Base-by-base conservation (phyloP, 2,113 vertebrate genomes). In the Hippocampus guttulatus region DNA sequence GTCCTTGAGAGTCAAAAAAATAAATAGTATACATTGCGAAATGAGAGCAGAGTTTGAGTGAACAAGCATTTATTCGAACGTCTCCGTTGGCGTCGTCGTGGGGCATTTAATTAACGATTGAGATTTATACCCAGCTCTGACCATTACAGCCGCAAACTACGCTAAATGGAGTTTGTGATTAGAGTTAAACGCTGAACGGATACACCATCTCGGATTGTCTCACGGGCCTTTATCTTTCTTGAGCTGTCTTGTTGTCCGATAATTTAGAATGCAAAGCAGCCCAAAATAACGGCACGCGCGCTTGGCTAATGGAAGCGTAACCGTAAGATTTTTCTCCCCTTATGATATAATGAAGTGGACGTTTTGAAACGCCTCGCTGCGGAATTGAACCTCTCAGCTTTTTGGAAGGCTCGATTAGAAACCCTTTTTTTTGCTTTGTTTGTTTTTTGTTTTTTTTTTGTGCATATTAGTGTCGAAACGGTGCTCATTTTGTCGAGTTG, bases 361-460 rank as follows among this genome's bases (percentile, higher is more conserved):
- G 64, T 62, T 75, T 68, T 51, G 68, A 73, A 65, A 62, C 49
- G 62, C 61, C 62, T 71, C 45, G 63, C 14, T 38, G 66, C 33
- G 63, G 20, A 23, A 69, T 61, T 62, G 80, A 75, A 82, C 75
- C 81, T 78, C 73, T 23, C 27, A 27, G 11, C 60, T 38, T 64
- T 40, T 21, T 64, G 41, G 0, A n/a, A 40, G 25, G 30, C 54
- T 60, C 69, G 51, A 54, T 73, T 73, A 52, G 20, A 43, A 64
- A 64, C 62, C 64, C 67, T 65, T 72, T 38, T 38, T 30, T 30
- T 30, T 30, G 27, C 3, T 30, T 33, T 33, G 30, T 33, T 30
- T 30, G 30, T 27, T 27, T 27, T 30, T 30, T 30, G 30, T 30
- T 30, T 30, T 3, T 33, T 33, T 33, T 38, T 49, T 69, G 3